Percentiles rank a stretch among this genome's conserved stretches.
phyloP scores from a whole-genome alignment of 2,113 vertebrate genomes.

The Paramisgurnus dabryanus region DNA sequence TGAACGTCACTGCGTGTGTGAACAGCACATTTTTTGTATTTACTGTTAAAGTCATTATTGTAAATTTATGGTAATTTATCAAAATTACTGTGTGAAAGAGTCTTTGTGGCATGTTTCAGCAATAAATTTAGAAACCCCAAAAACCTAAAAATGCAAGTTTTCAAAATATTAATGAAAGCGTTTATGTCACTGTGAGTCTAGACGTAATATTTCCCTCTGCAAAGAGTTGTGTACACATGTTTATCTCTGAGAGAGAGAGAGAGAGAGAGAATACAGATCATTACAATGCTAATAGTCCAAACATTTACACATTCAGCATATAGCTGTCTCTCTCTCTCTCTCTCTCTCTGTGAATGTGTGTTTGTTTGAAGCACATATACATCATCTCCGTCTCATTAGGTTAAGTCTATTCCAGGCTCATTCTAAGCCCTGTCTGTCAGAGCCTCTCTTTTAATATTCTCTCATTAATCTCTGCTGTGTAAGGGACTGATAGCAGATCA shows the following conservation, averaged over 20 bases:
- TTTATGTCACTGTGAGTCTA: not conserved
- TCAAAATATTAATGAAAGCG: too few relatives aligned
- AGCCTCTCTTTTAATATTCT: constrained; percentile 45
- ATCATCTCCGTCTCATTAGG: constrained; percentile 45
- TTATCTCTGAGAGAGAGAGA: too few relatives aligned
- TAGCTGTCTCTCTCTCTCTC: not conserved
- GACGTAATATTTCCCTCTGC: not conserved
- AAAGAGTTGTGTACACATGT: constrained; percentile 2
- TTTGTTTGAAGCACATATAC: not conserved
- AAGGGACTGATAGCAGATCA: not conserved
- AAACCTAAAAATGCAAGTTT: too few relatives aligned
- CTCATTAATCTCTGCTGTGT: constrained; percentile 45
- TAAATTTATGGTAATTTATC: too few relatives aligned
- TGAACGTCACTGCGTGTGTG: too few relatives aligned
- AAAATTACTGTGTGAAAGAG: too few relatives aligned
- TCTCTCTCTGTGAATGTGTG: not conserved
- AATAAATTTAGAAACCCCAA: too few relatives aligned
- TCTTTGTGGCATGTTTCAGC: too few relatives aligned
- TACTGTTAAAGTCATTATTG: too few relatives aligned
- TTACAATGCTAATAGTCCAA: not conserved
- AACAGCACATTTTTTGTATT: too few relatives aligned
- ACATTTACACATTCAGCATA: not conserved
- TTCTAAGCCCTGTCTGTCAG: constrained; percentile 21
- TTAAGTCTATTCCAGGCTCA: constrained; percentile 34
- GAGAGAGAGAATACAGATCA: not conserved